These are phyloP conservation scores for Porites rus DNA, from an alignment of 92 coral and sea anemone genomes.

Conservation along the genomic window DNA sequence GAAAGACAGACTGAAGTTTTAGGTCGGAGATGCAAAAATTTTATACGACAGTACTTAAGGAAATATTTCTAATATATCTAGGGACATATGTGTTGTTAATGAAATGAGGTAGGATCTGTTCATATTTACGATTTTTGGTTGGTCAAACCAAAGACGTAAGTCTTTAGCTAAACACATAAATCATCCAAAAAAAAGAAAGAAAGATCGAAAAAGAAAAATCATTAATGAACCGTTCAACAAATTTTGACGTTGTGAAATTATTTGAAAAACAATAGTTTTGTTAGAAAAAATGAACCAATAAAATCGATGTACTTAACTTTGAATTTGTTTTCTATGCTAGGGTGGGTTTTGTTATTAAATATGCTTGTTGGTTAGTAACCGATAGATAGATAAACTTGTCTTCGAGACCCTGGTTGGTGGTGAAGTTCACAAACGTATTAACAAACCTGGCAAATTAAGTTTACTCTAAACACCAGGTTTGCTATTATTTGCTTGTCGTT, in stretches of 20 bases:
- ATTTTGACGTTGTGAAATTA: slow-evolving; percentile 11
- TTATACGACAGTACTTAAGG: not conserved
- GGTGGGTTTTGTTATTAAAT: not conserved
- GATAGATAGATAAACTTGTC: not conserved
- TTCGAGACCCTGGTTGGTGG: not conserved
- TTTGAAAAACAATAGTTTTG: not conserved
- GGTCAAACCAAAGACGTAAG: not conserved
- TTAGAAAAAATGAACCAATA: not conserved
- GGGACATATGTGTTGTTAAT: not conserved
- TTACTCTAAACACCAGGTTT: slow-evolving; percentile 22
- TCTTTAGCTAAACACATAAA: not conserved
- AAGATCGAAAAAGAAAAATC: not conserved
- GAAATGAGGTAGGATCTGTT: slow-evolving; percentile 9
- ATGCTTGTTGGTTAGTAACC: not conserved
- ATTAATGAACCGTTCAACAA: not conserved
- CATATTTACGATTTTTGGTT: not conserved
- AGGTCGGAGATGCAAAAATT: not conserved
- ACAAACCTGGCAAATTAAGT: slow-evolving; percentile 2
- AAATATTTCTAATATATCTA: not conserved
- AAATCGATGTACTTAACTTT: not conserved
- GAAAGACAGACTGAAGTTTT: not conserved
- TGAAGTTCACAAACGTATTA: too few species aligned
- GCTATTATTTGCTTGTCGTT: slow-evolving; percentile 3
- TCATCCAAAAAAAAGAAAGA: not conserved
- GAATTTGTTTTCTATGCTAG: not conserved